phyloP scores from a whole-genome alignment of 2,888 invertebrate genomes.

The Orthosia cruda region DNA sequence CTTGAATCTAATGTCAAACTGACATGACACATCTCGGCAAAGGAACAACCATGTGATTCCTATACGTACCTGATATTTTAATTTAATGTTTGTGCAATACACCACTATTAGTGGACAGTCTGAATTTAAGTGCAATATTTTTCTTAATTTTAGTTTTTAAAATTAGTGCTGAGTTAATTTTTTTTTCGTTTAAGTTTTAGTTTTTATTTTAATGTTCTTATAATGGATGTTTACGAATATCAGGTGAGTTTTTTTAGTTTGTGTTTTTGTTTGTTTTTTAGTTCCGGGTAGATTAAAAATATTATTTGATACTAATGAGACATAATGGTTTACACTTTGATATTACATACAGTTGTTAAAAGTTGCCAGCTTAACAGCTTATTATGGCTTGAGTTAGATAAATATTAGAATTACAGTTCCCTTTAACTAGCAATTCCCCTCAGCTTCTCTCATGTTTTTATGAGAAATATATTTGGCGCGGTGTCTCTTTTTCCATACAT shows the following conservation, averaged over 20 bases:
- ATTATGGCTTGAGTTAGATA: background rate
- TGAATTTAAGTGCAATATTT: constrained; percentile 86
- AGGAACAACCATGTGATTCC: constrained; percentile 66
- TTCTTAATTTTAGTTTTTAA: constrained; percentile 57
- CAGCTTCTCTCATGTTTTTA: background rate
- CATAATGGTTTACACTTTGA: background rate
- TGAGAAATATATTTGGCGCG: too few relatives aligned
- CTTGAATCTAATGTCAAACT: constrained; percentile 69
- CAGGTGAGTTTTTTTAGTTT: constrained; percentile 81
- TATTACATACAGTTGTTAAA: background rate
- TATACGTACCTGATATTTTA: constrained; percentile 81
- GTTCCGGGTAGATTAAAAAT: constrained; percentile 37
- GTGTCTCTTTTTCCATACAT: too few relatives aligned
- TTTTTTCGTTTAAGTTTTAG: constrained; percentile 68
- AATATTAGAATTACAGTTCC: background rate
- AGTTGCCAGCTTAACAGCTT: background rate
- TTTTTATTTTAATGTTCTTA: constrained; percentile 70
- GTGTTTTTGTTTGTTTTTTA: constrained; percentile 1
- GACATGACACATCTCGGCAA: constrained; percentile 61
- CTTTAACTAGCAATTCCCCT: background rate
- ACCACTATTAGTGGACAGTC: constrained; percentile 85
- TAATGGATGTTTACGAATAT: constrained; percentile 89
- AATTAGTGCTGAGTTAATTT: constrained; percentile 71
- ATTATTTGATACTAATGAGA: constrained; percentile 13
- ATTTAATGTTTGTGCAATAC: constrained; percentile 84